Conservation (phyloP, 2,113 vertebrate genomes). For the Pollachius pollachius region DNA sequence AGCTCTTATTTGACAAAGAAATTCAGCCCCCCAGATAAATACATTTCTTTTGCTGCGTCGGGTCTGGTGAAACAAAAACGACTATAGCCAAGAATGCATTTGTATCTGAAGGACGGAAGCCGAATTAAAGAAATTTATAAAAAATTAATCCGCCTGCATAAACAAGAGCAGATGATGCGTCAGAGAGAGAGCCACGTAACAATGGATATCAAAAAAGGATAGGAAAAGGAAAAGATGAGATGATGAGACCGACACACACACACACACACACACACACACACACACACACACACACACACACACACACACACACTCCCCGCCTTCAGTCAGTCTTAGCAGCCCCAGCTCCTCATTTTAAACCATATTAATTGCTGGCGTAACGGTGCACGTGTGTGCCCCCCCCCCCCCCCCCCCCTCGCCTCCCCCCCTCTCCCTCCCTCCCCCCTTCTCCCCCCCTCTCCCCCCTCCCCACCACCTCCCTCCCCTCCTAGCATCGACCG, state of each 20-base stretch:
- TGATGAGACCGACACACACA: too few relatives aligned
- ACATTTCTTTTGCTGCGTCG: conserved; percentile 61
- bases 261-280: too few relatives aligned
- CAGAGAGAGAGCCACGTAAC: background rate
- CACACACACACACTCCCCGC: too few relatives aligned
- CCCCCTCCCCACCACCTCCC: background rate
- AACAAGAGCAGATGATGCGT: background rate
- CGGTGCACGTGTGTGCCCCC: too few relatives aligned
- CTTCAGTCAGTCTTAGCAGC: too few relatives aligned
- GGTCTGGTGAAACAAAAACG: conserved; percentile 42
- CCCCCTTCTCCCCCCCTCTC: too few relatives aligned
- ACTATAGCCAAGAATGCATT: conserved; percentile 46
- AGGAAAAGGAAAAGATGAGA: background rate
- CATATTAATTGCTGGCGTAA: too few relatives aligned
- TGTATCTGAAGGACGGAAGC: background rate
- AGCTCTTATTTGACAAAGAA: conserved; percentile 24
- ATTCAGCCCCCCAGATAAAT: conserved; percentile 38
- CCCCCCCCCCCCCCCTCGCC: too few relatives aligned
- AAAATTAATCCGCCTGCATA: background rate
- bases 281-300: too few relatives aligned
- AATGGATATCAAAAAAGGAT: background rate
- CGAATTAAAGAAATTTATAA: background rate
- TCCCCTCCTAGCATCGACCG: background rate
- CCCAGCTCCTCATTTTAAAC: too few relatives aligned
- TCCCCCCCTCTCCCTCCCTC: background rate